Evolutionary conservation across 2,797 vertebrate genomes (phyloP).

Genomic region (Protosalanx chinensis): DNA sequence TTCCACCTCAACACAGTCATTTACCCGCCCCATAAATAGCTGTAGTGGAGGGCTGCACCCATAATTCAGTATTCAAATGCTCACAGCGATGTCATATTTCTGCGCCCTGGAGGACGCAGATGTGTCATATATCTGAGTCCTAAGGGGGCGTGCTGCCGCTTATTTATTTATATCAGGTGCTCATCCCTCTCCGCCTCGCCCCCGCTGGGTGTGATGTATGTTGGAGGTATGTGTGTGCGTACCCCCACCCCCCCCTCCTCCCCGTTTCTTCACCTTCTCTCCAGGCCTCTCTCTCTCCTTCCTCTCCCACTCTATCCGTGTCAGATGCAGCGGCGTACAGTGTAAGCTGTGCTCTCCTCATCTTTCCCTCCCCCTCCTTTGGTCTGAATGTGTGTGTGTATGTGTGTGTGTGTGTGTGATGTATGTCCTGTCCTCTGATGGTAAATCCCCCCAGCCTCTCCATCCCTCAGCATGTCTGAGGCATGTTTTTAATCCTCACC

Average conservation of each 20-base stretch:
- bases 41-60: constrained; percentile 33
- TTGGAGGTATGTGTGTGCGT: not conserved
- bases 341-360: constrained; percentile 5
- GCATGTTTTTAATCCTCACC: constrained; percentile 52
- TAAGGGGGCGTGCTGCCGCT: constrained; percentile 45
- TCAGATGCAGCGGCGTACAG: not conserved
- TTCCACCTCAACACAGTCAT: constrained; percentile 49
- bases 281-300: constrained; percentile 21
- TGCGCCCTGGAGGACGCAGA: constrained; percentile 40
- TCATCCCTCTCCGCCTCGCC: not conserved
- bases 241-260: not conserved
- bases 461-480: constrained; percentile 41
- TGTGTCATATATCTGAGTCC: constrained; percentile 57
- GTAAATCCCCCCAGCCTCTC: constrained; percentile 50
- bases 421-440: constrained; percentile 44
- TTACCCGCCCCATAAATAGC: constrained; percentile 61
- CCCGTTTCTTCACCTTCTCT: constrained; percentile 30
- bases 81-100: constrained; percentile 55
- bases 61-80: constrained; percentile 65
- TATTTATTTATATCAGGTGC: constrained; percentile 62
- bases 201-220: constrained; percentile 6
- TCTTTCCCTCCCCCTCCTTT: constrained; percentile 11
- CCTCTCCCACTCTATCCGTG: not conserved
- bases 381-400: constrained; percentile 21
- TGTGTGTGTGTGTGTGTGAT: constrained; percentile 23